Conservation (phyloP, 2,113 vertebrate species). For the Balaenoptera acutorostrata region DNA sequence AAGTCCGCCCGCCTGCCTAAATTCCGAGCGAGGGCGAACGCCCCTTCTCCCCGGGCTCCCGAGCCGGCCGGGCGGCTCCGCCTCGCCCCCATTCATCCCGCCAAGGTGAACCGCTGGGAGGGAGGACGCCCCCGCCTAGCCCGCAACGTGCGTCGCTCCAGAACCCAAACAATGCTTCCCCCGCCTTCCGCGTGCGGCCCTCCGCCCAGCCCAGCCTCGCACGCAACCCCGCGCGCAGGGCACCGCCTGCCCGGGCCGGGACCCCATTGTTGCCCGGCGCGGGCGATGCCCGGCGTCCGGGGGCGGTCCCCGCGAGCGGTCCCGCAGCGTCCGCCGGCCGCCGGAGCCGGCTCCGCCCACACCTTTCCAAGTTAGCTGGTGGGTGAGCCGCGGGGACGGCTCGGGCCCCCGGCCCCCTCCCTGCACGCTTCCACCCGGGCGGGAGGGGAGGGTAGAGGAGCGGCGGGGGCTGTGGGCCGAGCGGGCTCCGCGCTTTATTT, state of each 20-base stretch:
- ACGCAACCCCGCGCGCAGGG: neutral
- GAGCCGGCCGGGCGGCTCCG: neutral
- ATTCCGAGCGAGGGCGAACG: neutral
- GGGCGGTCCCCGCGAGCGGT: neutral
- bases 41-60: neutral
- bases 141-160: neutral
- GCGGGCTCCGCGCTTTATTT: neutral
- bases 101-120: conserved; percentile 48
- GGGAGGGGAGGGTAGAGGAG: neutral
- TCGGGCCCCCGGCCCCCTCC: neutral
- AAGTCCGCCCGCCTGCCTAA: neutral
- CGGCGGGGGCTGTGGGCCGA: neutral
- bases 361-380: conserved; percentile 71
- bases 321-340: neutral
- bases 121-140: neutral
- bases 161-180: conserved; percentile 53
- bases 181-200: neutral
- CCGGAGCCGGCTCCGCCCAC: conserved; percentile 60
- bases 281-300: neutral
- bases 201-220: neutral
- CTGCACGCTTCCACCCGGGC: neutral
- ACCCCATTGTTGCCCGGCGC: conserved; percentile 47
- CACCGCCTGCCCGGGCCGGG: neutral
- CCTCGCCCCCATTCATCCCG: conserved; percentile 21
- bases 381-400: neutral